These are phyloP conservation scores for Drosophila longiperda DNA, from an alignment of 2,888 invertebrate genomes.

Conservation along the genomic window DNA sequence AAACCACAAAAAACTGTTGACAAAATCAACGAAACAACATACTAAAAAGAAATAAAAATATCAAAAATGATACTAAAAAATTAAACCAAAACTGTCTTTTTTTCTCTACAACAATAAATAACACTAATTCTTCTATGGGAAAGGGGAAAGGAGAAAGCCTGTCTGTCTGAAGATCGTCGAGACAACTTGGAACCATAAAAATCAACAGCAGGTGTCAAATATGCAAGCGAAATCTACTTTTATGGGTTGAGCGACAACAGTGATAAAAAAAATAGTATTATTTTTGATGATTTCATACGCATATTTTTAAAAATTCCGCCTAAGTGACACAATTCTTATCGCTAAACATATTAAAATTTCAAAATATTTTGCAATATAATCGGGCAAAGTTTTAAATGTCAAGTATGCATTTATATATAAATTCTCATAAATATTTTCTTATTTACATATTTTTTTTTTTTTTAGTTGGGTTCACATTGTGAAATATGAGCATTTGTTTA, in stretches of 20 bases:
- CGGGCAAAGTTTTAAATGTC: slow-evolving; percentile 1
- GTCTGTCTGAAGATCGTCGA: not conserved
- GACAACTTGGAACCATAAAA: slow-evolving; percentile 4
- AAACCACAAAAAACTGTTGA: slow-evolving; percentile 56
- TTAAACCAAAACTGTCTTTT: slow-evolving; percentile 43
- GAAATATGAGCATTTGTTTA: slow-evolving; percentile 39
- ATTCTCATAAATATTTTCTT: not conserved
- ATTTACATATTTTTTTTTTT: not conserved
- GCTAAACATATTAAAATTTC: slow-evolving; percentile 22
- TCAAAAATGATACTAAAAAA: slow-evolving; percentile 69
- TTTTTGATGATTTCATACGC: slow-evolving; percentile 32
- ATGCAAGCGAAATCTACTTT: slow-evolving; percentile 1
- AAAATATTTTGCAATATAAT: slow-evolving; percentile 47
- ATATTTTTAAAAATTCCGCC: slow-evolving; percentile 1
- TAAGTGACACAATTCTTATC: not conserved
- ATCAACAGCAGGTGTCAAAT: slow-evolving; percentile 14
- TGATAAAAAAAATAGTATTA: slow-evolving; percentile 7
- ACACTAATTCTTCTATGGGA: slow-evolving; percentile 6
- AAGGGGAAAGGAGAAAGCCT: slow-evolving; percentile 18
- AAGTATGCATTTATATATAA: slow-evolving; percentile 5
- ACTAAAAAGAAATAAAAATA: slow-evolving; percentile 68
- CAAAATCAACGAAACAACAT: slow-evolving; percentile 45
- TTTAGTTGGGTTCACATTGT: not conserved
- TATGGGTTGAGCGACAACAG: not conserved
- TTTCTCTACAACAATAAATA: not conserved